Base-by-base conservation (phyloP, 2,113 vertebrate species). In the Onychostruthus taczanowskii region DNA sequence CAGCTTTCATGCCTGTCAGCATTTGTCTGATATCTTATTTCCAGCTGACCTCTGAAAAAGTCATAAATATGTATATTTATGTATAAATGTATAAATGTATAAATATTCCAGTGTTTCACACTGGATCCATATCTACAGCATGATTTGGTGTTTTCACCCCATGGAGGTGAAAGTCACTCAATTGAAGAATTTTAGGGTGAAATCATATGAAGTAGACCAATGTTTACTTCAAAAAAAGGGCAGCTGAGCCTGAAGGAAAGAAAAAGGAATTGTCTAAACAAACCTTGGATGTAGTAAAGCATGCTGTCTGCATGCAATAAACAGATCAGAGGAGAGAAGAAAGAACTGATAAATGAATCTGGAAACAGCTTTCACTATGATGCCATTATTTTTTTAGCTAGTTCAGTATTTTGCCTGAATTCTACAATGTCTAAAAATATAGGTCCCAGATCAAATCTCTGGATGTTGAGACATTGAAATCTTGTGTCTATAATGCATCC, bases 111-210 rank as follows among this genome's bases (percentile, higher is more conserved):
- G 5, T 37, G 7, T n/a, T 88, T 85, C 27, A 66, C 26, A 61
- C 1, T 8, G 8, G 6, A 52, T 69, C 46, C 13, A 33, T 20
- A 17, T 5, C 23, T 66, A 52, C 33, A 21, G 46, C 5, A 6
- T 9, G 6, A n/a, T 50, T 16, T 66, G 10, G 8, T 91, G 46
- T 43, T 91, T 69, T 67, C 16, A 6, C 7, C 10, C 11, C 21
- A 12, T 43, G 2, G 18, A 66, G 8, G 4, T 82, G 33, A 85
- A 74, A 69, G 44, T 75, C 0, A 0, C 16, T 79, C n/a, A 53
- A 11, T 39, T 33, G 28, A 22, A 6, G 31, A 2, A 26, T 63
- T 86, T 53, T 50, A 49, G 12, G 5, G 13, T 62, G 23, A 82
- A 50, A 78, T 6, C 61, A 7, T 13, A 15, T 20, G 7, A 75